These are phyloP conservation scores for Exocentrus adspersus DNA, from an alignment of 2,888 invertebrate genomes.

Conservation along the genomic window DNA sequence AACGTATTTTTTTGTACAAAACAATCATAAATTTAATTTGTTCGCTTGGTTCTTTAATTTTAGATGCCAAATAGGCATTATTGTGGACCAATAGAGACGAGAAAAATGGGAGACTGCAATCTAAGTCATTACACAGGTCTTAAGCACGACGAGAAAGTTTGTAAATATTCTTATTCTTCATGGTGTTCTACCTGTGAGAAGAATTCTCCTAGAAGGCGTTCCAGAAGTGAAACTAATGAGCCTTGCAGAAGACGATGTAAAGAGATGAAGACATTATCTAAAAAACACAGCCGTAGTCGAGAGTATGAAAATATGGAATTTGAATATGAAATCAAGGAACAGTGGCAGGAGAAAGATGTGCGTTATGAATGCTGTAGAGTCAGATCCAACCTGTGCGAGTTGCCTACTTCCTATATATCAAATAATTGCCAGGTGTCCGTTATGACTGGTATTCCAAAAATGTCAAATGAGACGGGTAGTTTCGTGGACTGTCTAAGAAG, in stretches of 20 bases:
- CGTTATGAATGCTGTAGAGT: conserved; percentile 54
- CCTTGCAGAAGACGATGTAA: conserved; percentile 57
- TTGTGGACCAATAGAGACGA: conserved; percentile 20
- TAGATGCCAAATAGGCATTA: conserved; percentile 28
- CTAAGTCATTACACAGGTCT: conserved; percentile 49
- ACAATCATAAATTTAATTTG: no score
- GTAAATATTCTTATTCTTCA: conserved; percentile 57
- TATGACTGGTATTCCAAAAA: conserved; percentile 45
- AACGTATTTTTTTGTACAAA: neutral
- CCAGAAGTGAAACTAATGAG: conserved; percentile 59
- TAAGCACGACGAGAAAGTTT: conserved; percentile 53
- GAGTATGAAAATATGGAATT: conserved; percentile 61
- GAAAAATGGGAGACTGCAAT: conserved; percentile 56
- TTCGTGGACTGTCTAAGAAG: conserved; percentile 52
- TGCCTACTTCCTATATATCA: conserved; percentile 62
- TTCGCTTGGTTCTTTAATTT: neutral
- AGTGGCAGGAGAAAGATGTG: conserved; percentile 49
- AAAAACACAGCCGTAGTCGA: conserved; percentile 55
- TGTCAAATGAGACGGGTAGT: conserved; percentile 48
- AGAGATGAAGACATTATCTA: conserved; percentile 59
- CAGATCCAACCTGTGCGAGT: conserved; percentile 58
- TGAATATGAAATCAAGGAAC: conserved; percentile 55
- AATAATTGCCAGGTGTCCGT: conserved; percentile 57
- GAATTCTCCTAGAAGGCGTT: conserved; percentile 57
- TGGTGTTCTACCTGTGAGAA: conserved; percentile 62